Evolutionary conservation across 1,140 invertebrate species (phyloP).

Genomic region (Rhagoletis pomonella): DNA sequence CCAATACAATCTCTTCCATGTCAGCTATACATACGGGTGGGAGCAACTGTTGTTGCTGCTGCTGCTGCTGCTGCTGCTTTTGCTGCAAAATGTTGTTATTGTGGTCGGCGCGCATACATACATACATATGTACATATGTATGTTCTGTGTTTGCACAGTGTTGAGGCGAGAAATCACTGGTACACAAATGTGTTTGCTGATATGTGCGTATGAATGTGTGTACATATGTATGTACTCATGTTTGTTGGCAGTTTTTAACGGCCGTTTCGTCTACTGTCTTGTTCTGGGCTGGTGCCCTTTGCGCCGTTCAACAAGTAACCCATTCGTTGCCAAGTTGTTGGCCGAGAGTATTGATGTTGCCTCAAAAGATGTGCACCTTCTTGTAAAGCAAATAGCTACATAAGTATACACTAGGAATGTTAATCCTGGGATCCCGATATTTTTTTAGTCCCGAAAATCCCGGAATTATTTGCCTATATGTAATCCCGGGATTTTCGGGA

Average conservation of each 20-base stretch:
- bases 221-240: neutral
- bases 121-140: neutral
- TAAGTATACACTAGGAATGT: too few relatives aligned
- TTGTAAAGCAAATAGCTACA: too few relatives aligned
- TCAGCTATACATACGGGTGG: neutral
- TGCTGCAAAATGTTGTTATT: neutral
- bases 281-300: neutral
- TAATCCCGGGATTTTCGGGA: too few relatives aligned
- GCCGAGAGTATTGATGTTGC: neutral
- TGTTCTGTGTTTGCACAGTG: slow-evolving; percentile 29
- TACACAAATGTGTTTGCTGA: neutral
- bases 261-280: slow-evolving; percentile 2
- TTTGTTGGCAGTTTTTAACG: slow-evolving; percentile 37
- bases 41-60: slow-evolving; percentile 13
- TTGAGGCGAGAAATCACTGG: slow-evolving; percentile 34
- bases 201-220: neutral
- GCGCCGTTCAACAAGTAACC: neutral
- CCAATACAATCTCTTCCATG: neutral
- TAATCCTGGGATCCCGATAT: too few relatives aligned
- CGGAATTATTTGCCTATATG: too few relatives aligned
- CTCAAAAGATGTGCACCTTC: neutral
- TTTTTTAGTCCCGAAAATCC: too few relatives aligned
- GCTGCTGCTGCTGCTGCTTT: neutral
- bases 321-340: slow-evolving; percentile 10
- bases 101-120: neutral